Base-by-base conservation (phyloP, 2,113 vertebrate species). In the Polypterus senegalus region DNA sequence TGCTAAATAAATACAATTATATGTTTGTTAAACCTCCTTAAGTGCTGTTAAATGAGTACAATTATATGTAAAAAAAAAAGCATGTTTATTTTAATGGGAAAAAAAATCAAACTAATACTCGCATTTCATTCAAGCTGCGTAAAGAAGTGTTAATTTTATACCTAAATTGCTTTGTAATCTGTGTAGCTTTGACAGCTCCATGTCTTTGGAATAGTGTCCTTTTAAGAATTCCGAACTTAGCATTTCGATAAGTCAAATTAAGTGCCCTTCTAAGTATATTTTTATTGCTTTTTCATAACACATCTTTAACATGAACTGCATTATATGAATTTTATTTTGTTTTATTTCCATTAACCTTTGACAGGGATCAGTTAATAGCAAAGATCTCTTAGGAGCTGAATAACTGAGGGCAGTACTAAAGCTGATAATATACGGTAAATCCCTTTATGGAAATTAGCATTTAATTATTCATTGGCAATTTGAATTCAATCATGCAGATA, bases 401-500 rank as follows among this genome's bases (percentile, higher is more conserved):
- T 4, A 27, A 49, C 59, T 27, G 11, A 44, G 49, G 51, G 11
- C 60, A 62, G 45, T 54, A 56, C 8, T 9, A 58, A 57, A 58
- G 60, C 55, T 60, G 45, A 53, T 46, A 58, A 57, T 57, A 11
- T 51, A 58, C 48, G 11, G n/a, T 11, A 48, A 60, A 47, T 5
- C 60, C 46, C n/a, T 58, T 62, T 54, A 43, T 58, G 60, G 61
- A 66, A 58, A 62, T 66, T 49, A 62, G 44, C 44, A 61, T 53
- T 62, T 57, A 66, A 66, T 66, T 58, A 66, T 66, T 61, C 48
- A 62, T 66, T 58, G 60, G 49, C 46, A 64, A 48, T 60, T 64
- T 64, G n/a, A 64, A 54, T 64, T 47, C 59, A 60, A 64, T 64
- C 49, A 60, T n/a, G 47, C 10, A 9, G 57, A 47, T 6, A 48